Conservation (phyloP, 2,797 vertebrate genomes). For the Cyprinella venusta region DNA sequence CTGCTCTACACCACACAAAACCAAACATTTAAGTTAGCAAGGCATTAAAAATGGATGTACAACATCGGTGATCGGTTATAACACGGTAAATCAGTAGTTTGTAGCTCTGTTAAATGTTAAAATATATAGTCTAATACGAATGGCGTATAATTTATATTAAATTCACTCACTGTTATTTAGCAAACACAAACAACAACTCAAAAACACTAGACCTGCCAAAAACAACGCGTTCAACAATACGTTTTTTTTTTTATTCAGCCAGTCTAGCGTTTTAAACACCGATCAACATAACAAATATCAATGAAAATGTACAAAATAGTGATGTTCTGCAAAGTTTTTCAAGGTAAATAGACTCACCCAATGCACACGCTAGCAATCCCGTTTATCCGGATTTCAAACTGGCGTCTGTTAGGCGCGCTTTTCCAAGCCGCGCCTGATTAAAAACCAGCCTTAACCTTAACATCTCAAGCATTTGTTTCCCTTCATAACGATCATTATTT, state of each 20-base stretch:
- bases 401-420: conserved; percentile 45
- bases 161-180: neutral
- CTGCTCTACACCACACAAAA: neutral
- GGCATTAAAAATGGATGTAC: neutral
- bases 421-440: conserved; percentile 39
- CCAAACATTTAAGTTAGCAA: neutral
- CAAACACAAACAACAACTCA: neutral
- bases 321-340: neutral
- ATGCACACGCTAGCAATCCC: neutral
- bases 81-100: neutral
- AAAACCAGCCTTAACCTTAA: no score
- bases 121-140: neutral
- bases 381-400: conserved; percentile 43
- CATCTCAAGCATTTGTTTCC: no score
- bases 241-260: no score
- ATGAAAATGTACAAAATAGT: neutral
- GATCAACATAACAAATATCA: neutral
- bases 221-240: neutral
- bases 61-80: neutral
- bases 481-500: accelerated
- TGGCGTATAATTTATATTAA: neutral
- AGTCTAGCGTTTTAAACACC: neutral
- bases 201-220: neutral
- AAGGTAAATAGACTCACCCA: conserved; percentile 12
- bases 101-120: neutral